Percentiles rank a stretch among this genome's conserved stretches.
phyloP scores from a whole-genome alignment of 2,888 invertebrate genomes.

The Phragmatobia fuliginosa region DNA sequence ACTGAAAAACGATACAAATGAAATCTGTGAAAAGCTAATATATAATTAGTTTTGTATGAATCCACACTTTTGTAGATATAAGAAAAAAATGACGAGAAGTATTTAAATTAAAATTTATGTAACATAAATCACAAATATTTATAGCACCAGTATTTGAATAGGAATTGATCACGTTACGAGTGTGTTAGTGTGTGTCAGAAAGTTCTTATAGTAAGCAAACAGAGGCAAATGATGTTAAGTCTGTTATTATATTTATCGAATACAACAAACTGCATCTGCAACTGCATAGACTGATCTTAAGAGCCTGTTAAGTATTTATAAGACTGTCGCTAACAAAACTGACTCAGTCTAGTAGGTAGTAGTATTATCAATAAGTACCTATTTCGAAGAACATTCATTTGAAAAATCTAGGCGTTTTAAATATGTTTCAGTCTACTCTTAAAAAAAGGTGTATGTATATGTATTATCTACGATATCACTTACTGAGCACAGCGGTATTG shows the following conservation, averaged over 20 bases:
- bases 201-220: not conserved
- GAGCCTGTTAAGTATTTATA: not conserved
- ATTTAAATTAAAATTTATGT: not conserved
- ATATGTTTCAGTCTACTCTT: not conserved
- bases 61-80: not conserved
- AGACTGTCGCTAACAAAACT: not conserved
- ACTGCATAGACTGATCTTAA: not conserved
- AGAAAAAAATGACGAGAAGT: not conserved
- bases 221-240: not conserved
- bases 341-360: not conserved
- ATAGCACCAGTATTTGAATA: not conserved
- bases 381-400: too few relatives aligned
- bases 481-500: not conserved
- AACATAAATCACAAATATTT: not conserved
- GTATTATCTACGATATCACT: not conserved
- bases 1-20: conserved; percentile 58
- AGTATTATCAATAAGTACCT: too few relatives aligned
- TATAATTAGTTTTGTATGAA: not conserved
- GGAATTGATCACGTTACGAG: not conserved
- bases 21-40: not conserved
- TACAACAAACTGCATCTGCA: not conserved
- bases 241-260: not conserved
- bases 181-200: not conserved
- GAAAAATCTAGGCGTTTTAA: not conserved
- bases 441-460: not conserved